Conservation (phyloP, 2,888 invertebrate genomes). For the Acleris literana region DNA sequence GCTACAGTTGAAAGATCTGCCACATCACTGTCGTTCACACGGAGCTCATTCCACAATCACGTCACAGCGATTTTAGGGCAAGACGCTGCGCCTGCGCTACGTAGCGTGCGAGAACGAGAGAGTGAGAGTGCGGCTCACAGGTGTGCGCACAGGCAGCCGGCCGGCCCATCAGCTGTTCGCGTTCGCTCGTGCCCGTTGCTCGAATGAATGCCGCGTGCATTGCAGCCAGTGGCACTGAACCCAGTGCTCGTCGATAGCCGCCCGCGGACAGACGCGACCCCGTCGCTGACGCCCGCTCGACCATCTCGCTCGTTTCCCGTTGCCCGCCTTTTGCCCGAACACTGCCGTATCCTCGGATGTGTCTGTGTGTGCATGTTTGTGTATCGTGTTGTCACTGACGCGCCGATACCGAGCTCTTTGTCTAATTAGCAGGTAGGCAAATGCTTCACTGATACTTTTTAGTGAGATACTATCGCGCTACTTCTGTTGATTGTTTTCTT, state of each 20-base stretch:
- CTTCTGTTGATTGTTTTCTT: slow-evolving; percentile 49
- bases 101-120: slow-evolving; percentile 69
- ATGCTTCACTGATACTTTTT: slow-evolving; percentile 58
- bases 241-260: slow-evolving; percentile 72
- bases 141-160: slow-evolving; percentile 71
- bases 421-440: slow-evolving; percentile 80
- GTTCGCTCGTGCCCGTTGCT: slow-evolving; percentile 65
- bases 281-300: slow-evolving; percentile 47
- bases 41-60: slow-evolving; percentile 53
- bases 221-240: slow-evolving; percentile 50
- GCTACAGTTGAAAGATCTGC: slow-evolving; percentile 39
- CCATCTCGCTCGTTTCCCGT: slow-evolving; percentile 49
- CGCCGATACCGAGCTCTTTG: slow-evolving; percentile 74
- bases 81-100: slow-evolving; percentile 57
- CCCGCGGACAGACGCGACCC: slow-evolving; percentile 65
- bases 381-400: slow-evolving; percentile 69
- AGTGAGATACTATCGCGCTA: slow-evolving; percentile 49
- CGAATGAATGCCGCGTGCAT: slow-evolving; percentile 53
- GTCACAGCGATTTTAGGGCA: slow-evolving; percentile 63
- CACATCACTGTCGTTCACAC: slow-evolving; percentile 50
- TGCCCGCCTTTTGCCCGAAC: slow-evolving; percentile 53
- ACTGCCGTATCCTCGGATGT: slow-evolving; percentile 53
- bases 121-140: slow-evolving; percentile 63
- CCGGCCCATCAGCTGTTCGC: slow-evolving; percentile 72
- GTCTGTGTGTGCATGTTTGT: slow-evolving; percentile 68